Conservation (phyloP, 2,888 invertebrate species). For the Nemurella pictetii region DNA sequence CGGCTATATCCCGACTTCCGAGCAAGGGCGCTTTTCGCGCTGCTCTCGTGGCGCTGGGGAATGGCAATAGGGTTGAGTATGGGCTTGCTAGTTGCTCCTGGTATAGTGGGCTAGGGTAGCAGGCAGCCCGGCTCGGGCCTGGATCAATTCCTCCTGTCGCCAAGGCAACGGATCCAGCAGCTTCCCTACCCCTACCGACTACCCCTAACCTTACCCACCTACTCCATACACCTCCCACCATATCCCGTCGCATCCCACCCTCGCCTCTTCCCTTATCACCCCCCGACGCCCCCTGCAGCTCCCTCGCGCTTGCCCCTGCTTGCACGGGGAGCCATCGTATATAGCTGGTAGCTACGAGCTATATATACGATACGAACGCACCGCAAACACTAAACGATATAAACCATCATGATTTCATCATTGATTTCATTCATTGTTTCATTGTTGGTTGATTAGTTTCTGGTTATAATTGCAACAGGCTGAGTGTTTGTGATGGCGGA, state of each 20-base stretch:
- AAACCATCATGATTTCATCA: slow-evolving; percentile 22
- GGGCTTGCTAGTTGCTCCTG: not conserved
- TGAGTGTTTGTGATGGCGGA: not conserved
- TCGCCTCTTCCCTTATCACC: not conserved
- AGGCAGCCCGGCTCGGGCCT: not conserved
- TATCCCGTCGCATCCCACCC: not conserved
- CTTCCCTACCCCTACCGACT: slow-evolving; percentile 22
- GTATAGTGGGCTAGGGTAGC: not conserved
- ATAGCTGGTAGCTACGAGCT: not conserved
- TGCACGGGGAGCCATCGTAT: not conserved
- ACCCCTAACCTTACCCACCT: slow-evolving; percentile 1
- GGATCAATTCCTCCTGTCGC: slow-evolving; percentile 36
- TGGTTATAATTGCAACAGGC: not conserved
- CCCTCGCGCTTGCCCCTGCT: slow-evolving; percentile 4
- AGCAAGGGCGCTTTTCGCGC: not conserved
- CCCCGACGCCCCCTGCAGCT: not conserved
- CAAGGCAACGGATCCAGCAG: slow-evolving; percentile 24
- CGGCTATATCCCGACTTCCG: too few relatives aligned
- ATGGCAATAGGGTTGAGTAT: not conserved
- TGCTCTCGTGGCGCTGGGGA: not conserved
- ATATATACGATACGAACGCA: too few relatives aligned
- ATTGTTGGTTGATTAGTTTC: not conserved
- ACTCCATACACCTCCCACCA: slow-evolving; percentile 10
- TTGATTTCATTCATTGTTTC: not conserved
- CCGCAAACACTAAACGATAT: slow-evolving; percentile 29